Evolutionary conservation across 2,113 vertebrate species (phyloP).

Genomic region (Arizona elegans): DNA sequence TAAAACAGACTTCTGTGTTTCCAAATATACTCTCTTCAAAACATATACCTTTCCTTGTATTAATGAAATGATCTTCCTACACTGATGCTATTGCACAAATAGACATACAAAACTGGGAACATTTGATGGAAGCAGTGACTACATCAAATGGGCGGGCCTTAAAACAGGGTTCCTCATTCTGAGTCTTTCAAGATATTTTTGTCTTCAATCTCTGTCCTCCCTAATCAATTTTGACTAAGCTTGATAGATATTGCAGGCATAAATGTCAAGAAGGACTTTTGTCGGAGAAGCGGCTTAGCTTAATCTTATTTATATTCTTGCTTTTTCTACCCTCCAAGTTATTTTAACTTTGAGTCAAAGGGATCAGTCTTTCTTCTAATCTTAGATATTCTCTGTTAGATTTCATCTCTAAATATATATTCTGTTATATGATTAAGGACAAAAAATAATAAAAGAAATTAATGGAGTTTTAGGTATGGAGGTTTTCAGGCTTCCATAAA

Average conservation of each 20-base stretch:
- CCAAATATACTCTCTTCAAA: neutral
- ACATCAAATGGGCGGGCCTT: neutral
- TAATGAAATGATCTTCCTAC: neutral
- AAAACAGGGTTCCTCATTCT: neutral
- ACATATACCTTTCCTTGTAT: neutral
- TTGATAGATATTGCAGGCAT: neutral
- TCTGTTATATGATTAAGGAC: conserved; percentile 61
- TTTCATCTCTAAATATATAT: conserved; percentile 53
- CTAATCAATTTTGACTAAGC: neutral
- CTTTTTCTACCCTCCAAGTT: neutral
- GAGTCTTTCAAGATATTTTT: neutral
- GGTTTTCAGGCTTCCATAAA: conserved; percentile 64
- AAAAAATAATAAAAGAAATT: conserved; percentile 38
- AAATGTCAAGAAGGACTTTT: neutral
- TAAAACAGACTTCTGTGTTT: neutral
- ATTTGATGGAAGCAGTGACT: neutral
- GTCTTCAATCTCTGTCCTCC: neutral
- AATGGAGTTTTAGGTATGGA: conserved; percentile 57
- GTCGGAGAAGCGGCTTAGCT: neutral
- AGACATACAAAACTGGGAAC: no score
- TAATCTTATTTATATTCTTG: neutral
- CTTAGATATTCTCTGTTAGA: conserved; percentile 40
- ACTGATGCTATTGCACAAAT: neutral
- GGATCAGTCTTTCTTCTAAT: conserved; percentile 36
- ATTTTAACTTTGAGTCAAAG: conserved; percentile 18